Conservation (phyloP, 2,797 vertebrate genomes). For the Bradypodion pumilum region DNA sequence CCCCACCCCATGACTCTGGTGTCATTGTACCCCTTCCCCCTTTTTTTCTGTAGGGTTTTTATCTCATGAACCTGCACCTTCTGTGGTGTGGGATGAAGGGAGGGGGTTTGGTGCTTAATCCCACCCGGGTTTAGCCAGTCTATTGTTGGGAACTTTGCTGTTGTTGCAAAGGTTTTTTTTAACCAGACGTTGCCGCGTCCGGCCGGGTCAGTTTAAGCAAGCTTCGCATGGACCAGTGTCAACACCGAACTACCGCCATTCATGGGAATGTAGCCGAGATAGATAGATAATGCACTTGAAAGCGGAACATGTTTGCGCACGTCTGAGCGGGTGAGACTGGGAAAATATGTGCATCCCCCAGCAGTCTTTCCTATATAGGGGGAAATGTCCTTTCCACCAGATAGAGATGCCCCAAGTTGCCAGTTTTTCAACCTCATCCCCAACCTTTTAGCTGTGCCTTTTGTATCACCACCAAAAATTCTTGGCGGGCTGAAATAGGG, state of each 20-base stretch:
- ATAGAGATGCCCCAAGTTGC: too few species aligned
- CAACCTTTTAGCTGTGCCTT: neutral
- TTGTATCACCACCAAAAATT: neutral
- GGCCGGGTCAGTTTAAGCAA: neutral
- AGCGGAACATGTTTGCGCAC: neutral
- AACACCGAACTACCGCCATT: rapidly evolving
- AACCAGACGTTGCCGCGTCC: rapidly evolving
- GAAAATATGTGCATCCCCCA: neutral
- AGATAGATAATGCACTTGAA: neutral
- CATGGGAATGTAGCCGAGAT: too few species aligned
- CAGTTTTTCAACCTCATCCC: neutral
- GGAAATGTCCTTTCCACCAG: neutral
- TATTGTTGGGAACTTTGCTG: neutral
- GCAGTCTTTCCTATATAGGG: neutral
- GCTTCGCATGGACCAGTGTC: neutral
- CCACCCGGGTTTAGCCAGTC: constrained; percentile 25
- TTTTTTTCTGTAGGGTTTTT: constrained; percentile 4
- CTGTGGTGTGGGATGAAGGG: too few species aligned
- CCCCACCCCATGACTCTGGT: neutral
- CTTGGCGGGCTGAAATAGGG: too few species aligned
- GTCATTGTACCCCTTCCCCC: neutral
- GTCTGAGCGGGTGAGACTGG: neutral
- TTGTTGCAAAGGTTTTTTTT: constrained; percentile 20
- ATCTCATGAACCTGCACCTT: neutral
- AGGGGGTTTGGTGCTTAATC: constrained; percentile 59